Conservation (phyloP, 2,113 vertebrate species). For the Pollimyrus isidori region DNA sequence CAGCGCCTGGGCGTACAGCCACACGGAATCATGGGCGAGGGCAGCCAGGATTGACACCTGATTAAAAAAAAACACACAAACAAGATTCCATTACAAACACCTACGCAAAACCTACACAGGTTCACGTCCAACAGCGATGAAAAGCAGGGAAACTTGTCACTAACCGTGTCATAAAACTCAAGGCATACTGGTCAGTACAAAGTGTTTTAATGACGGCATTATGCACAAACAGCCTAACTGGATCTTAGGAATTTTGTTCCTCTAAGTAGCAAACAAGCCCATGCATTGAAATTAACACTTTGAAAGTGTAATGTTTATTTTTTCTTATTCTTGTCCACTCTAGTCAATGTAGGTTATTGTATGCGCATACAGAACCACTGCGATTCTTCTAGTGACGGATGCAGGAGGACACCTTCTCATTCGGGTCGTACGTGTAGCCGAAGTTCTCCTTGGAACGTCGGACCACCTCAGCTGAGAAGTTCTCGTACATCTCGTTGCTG, state of each 20-base stretch:
- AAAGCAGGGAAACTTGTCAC: background rate
- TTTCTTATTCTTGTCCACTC: background rate
- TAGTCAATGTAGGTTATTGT: background rate
- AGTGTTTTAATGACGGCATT: background rate
- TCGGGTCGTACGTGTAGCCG: conserved; percentile 28
- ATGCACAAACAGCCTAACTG: background rate
- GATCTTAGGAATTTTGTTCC: background rate
- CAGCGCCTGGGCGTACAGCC: conserved; percentile 39
- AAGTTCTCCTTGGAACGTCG: conserved; percentile 32
- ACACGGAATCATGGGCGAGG: conserved; percentile 38
- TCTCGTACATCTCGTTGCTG: conserved; percentile 28
- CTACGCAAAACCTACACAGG: background rate
- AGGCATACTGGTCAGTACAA: background rate
- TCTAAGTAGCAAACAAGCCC: background rate
- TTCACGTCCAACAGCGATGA: background rate
- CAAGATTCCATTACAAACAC: background rate
- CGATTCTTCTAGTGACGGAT: background rate
- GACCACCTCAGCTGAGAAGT: conserved; percentile 34
- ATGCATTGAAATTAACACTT: background rate
- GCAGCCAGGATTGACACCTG: conserved; percentile 40
- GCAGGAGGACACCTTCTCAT: conserved; percentile 25
- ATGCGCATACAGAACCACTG: background rate
- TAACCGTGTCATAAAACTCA: background rate
- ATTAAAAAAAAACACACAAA: background rate
- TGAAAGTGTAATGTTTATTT: background rate